These are phyloP conservation scores for Synanthedon andrenaeformis DNA, from an alignment of 2,888 invertebrate genomes.

Conservation along the genomic window DNA sequence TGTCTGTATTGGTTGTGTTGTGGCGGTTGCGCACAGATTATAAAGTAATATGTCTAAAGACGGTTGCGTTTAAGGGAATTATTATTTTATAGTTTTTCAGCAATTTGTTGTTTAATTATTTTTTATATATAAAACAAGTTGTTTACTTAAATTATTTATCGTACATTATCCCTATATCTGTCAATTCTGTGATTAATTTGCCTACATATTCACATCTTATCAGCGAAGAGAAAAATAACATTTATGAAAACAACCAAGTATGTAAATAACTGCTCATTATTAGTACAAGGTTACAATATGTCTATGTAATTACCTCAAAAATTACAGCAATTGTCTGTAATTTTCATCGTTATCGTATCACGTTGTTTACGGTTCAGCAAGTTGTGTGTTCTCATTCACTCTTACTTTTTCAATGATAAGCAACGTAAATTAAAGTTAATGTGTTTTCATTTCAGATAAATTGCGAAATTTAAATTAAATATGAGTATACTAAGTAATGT, in stretches of 20 bases:
- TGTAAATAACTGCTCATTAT: not conserved
- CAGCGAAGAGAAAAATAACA: too few relatives aligned
- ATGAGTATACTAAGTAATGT: constrained; percentile 51
- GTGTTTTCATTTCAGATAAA: not conserved
- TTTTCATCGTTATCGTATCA: constrained; percentile 9
- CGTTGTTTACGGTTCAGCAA: not conserved
- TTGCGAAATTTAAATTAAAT: not conserved
- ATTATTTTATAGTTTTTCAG: too few relatives aligned
- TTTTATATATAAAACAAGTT: too few relatives aligned
- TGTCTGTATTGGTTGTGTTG: too few relatives aligned
- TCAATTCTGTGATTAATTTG: too few relatives aligned
- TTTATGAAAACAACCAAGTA: not conserved
- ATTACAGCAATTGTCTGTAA: constrained; percentile 8
- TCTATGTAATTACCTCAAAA: constrained; percentile 2
- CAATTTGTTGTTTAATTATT: too few relatives aligned
- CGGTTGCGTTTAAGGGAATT: too few relatives aligned
- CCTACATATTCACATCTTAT: too few relatives aligned
- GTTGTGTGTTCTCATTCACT: not conserved
- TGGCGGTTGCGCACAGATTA: too few relatives aligned
- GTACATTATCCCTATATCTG: too few relatives aligned
- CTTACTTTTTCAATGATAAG: not conserved
- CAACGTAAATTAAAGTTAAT: not conserved
- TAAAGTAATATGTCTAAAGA: too few relatives aligned
- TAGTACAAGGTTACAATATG: constrained; percentile 11
- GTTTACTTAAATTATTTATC: too few relatives aligned